Base-by-base conservation (phyloP, 2,797 vertebrate genomes). In the Helostoma temminkii region DNA sequence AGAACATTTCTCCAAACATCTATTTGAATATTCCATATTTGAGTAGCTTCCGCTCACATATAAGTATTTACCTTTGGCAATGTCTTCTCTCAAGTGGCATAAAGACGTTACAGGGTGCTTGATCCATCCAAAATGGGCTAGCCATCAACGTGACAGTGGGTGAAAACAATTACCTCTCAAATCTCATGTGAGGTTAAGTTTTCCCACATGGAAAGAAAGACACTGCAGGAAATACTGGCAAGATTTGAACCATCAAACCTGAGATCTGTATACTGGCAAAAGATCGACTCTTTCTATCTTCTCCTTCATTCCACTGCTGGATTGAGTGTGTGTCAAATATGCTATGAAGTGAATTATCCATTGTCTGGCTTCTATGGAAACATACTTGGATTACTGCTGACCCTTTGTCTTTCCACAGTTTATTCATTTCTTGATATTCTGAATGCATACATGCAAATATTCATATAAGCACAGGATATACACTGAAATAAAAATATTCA, bases 181-280 rank as follows among this genome's bases (percentile, higher is more conserved):
- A 82, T 71, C 72, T 82, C 76, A 62, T 64, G 77, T 62, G 72
- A 88, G 58, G 48, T 83, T 84, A 79, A 81, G 63, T 78, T 77
- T 91, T 90, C 71, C 90, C 89, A 88, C 82, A 88, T 87, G 81
- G 83, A 56, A 61, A 66, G 68, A 56, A 65, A 75, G 59, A 78
- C 49, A 37, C 88, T 82, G 77, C 37, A 46, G 63, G 66, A 81
- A 78, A 42, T 28, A 49, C 18, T 86, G 81, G 87, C 71, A 65
- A 1, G 36, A 65, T 39, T 41, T 69, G 50, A 73, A 78, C 73
- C 70, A 45, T 79, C 82, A 62, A 79, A 89, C 90, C 82, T 88
- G 78, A 89, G 83, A 92, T 91, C 45, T 49, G 71, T 34, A 26
- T 34, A 3, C 61, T 80, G 82, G 78, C 72, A 60, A 19, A 19